Conservation (phyloP, 2,888 invertebrate genomes). For the Altica lythri region DNA sequence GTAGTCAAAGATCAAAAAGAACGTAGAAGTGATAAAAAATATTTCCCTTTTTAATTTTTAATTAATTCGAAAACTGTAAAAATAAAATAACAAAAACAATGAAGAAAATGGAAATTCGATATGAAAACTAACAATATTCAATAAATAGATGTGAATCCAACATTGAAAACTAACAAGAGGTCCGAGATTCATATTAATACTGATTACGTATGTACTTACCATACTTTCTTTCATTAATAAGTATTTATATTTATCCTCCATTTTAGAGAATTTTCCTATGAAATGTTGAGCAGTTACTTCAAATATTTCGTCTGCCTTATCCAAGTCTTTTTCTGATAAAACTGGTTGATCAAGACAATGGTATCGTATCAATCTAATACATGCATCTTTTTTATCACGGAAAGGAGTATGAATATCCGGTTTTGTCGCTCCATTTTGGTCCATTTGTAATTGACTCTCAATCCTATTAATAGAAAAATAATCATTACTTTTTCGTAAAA, state of each 20-base stretch:
- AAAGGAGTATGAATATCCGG: slow-evolving; percentile 78
- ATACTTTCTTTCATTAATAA: slow-evolving; percentile 77
- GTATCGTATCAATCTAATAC: slow-evolving; percentile 74
- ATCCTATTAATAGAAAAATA: slow-evolving; percentile 59
- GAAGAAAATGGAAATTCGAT: no score
- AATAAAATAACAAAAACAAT: no score
- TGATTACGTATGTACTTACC: slow-evolving; percentile 65
- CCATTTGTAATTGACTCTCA: slow-evolving; percentile 74
- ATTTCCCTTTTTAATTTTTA: no score
- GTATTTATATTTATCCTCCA: slow-evolving; percentile 75
- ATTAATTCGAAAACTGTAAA: no score
- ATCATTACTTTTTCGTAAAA: not conserved
- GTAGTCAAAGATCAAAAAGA: no score
- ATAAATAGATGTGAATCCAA: no score
- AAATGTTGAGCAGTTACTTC: slow-evolving; percentile 70
- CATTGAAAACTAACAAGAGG: no score
- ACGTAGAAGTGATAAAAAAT: no score
- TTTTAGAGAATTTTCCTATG: slow-evolving; percentile 69
- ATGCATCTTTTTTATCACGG: slow-evolving; percentile 72
- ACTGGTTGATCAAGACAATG: slow-evolving; percentile 75
- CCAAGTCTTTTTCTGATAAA: slow-evolving; percentile 65
- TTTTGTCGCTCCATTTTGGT: slow-evolving; percentile 74
- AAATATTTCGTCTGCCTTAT: slow-evolving; percentile 72
- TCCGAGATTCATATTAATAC: no score
- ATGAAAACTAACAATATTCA: no score